Evolutionary conservation across 2,888 invertebrate genomes (phyloP).

Genomic region (Anoplius nigerrimus): DNA sequence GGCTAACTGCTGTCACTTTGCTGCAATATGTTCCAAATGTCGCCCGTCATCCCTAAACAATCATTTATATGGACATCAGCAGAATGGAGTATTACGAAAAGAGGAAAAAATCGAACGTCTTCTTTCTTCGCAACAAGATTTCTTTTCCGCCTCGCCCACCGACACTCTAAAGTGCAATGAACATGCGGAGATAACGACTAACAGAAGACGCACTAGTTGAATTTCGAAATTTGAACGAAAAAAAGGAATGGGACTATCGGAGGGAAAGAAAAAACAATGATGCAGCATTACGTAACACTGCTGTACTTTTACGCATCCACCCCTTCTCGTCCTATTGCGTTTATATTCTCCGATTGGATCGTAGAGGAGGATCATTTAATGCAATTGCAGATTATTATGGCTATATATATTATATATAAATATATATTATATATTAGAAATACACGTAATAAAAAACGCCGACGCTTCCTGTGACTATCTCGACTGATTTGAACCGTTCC

Average conservation of each 20-base stretch:
- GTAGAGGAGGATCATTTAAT: slow-evolving; percentile 67
- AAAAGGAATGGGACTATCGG: slow-evolving; percentile 8
- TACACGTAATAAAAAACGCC: slow-evolving; percentile 74
- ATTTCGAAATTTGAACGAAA: background rate
- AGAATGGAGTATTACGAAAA: slow-evolving; percentile 45
- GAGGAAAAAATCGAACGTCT: slow-evolving; percentile 22
- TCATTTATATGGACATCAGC: slow-evolving; percentile 6
- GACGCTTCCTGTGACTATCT: slow-evolving; percentile 63
- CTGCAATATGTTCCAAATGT: slow-evolving; percentile 17
- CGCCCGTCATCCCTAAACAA: slow-evolving; percentile 5
- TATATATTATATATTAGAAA: slow-evolving; percentile 73
- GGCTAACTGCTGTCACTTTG: slow-evolving; percentile 14
- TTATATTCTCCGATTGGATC: slow-evolving; percentile 61
- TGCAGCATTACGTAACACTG: slow-evolving; percentile 43
- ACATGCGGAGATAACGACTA: slow-evolving; percentile 9
- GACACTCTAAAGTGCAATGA: too few species aligned
- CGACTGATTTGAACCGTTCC: slow-evolving; percentile 30
- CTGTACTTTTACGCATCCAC: slow-evolving; percentile 46
- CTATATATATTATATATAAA: slow-evolving; percentile 70
- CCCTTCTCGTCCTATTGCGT: slow-evolving; percentile 52
- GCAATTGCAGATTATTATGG: slow-evolving; percentile 71
- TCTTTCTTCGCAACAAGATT: slow-evolving; percentile 36
- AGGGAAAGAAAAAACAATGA: background rate
- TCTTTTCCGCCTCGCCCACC: slow-evolving; percentile 6
- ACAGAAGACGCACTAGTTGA: background rate